Percentiles rank a stretch among this genome's conserved stretches.
Conservation (phyloP, 2,797 vertebrate genomes). For the Lepidocolaptes lacrymiger region DNA sequence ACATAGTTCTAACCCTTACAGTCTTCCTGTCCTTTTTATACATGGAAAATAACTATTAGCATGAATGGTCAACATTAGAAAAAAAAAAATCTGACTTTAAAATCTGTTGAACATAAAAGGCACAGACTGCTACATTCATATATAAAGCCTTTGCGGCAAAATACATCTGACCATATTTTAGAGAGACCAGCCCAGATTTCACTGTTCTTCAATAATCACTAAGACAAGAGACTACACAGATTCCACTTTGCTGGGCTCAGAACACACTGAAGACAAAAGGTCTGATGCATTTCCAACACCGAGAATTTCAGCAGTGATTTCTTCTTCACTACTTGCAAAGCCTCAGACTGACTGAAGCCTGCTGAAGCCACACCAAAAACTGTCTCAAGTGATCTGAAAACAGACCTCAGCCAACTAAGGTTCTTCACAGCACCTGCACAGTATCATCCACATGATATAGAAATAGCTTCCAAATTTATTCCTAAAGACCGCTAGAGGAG, state of each 20-base stretch:
- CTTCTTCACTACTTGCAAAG: not conserved
- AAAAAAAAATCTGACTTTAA: not conserved
- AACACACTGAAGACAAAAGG: not conserved
- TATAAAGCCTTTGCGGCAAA: not conserved
- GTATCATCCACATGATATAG: fast-evolving
- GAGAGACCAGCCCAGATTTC: not conserved
- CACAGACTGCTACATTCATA: not conserved
- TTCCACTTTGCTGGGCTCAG: not conserved
- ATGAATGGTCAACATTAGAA: not conserved
- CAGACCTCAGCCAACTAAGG: not conserved
- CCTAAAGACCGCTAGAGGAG: not conserved
- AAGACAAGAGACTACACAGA: fast-evolving
- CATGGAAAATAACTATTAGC: not conserved
- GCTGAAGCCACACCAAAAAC: not conserved
- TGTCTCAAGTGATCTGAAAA: fast-evolving
- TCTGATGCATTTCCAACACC: fast-evolving
- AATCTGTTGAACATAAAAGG: not conserved
- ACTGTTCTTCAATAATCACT: not conserved
- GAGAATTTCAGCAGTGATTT: not conserved
- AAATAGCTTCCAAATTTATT: not conserved
- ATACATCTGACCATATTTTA: not conserved
- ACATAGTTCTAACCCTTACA: not conserved
- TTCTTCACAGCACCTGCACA: not conserved
- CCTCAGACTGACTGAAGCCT: fast-evolving
- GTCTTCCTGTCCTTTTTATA: not conserved